These are phyloP conservation scores for Dendrophyllia cribrosa DNA, from an alignment of 64 coral and sea anemone species.

Conservation along the genomic window DNA sequence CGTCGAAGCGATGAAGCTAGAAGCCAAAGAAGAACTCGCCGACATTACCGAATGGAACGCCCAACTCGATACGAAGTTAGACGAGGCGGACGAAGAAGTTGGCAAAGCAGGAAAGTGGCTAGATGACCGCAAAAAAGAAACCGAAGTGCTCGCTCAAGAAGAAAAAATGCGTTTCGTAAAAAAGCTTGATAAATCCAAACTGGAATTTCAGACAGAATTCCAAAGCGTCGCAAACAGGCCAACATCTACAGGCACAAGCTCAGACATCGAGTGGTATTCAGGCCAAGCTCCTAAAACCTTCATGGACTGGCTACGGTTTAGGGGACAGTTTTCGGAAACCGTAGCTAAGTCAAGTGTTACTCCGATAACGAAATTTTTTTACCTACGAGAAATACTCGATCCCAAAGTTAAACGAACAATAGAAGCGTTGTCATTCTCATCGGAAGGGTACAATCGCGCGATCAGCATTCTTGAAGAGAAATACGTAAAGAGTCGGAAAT, in stretches of 20 bases:
- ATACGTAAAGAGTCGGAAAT: background rate
- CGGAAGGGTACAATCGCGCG: background rate
- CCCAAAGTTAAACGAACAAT: background rate
- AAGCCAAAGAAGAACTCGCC: background rate
- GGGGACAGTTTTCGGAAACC: background rate
- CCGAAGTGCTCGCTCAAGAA: background rate
- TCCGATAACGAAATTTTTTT: conserved; percentile 14
- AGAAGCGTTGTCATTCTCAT: background rate
- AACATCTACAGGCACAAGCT: background rate
- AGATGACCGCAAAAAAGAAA: background rate
- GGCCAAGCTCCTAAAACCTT: background rate
- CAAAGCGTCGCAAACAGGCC: background rate
- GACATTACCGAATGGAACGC: background rate
- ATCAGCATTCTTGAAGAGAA: background rate
- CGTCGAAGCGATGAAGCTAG: background rate
- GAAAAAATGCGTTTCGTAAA: background rate
- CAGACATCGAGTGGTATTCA: background rate
- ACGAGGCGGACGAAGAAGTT: background rate
- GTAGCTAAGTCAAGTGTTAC: conserved; percentile 1
- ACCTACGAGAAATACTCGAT: background rate
- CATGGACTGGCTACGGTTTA: conserved; percentile 4
- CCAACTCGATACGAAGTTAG: background rate
- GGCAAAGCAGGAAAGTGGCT: background rate
- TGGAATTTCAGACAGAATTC: background rate
- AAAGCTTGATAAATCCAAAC: background rate